Evolutionary conservation across 2,888 invertebrate genomes (phyloP), one percentile per base, ranked within the genome.

Genomic region (Cheilosia urbana): DNA sequence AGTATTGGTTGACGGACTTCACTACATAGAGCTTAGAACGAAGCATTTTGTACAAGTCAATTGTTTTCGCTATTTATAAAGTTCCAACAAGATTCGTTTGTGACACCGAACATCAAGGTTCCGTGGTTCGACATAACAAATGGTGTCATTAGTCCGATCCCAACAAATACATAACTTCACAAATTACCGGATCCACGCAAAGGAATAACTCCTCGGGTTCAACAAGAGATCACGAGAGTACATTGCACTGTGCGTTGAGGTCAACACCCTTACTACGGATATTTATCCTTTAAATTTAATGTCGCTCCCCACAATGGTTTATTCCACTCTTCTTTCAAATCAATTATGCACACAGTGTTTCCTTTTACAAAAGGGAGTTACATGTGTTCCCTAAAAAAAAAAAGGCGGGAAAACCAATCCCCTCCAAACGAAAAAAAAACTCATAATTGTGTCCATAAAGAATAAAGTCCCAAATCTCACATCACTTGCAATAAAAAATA

Each of bases 201-300:
- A 75, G 57, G 69, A 55, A 57, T 40, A 55, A 13, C 17, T 55
- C 24, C 9, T 47, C 34, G 34, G 13, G n/a, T 37, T 37, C 42
- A 53, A 24, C 9, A 40, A 37, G 62, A 37, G 62, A 77, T 53
- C 37, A 77, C 27, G 42, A 71, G 72, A 68, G 80, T 49, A 69
- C 71, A 71, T 42, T 66, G 66, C 71, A 30, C 71, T 63, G 13
- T 62, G 27, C 17, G 24, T 30, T 60, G 27, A 62, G 82, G 77
- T 82, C 82, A 82, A 82, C 34, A 82, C 68, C 62, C 82, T 55
- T 60, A 55, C 30, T 30, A 30, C 30, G 40, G 49, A 57, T 47
- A 78, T 62, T 24, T 77, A 77, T 81, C 81, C 81, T 81, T 81
- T 76, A 69, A 55, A 75, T 58, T 42, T 57, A 71, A 58, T 65